Percentiles rank a stretch among this genome's conserved stretches.
Evolutionary conservation across 2,888 invertebrate species (phyloP).

Genomic region (Coelinius sp.): DNA sequence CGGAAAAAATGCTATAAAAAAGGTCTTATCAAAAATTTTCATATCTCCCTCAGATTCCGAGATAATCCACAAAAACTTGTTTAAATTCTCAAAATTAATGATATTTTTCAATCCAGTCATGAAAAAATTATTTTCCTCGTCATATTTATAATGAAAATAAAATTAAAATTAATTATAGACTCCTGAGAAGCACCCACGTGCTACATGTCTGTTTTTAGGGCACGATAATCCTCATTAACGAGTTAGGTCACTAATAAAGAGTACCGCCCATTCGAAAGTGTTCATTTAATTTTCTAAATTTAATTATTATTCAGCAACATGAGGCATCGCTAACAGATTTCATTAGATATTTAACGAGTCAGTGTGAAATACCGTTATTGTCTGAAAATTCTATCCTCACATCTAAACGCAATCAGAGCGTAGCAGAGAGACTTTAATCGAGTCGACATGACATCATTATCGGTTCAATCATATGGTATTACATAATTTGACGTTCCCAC

Average conservation of each 20-base stretch:
- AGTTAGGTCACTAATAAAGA: background rate
- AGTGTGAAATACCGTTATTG: background rate
- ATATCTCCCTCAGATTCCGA: no score
- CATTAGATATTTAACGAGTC: background rate
- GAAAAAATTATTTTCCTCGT: background rate
- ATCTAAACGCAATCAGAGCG: background rate
- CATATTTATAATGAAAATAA: background rate
- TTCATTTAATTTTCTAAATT: no score
- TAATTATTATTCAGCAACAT: no score
- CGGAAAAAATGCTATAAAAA: no score
- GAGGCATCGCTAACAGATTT: background rate
- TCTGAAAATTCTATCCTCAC: background rate
- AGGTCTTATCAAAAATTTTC: no score
- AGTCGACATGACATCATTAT: background rate
- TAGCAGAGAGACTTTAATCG: background rate
- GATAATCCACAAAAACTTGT: no score
- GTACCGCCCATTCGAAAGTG: background rate
- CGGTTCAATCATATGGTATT: background rate
- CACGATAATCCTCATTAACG: constrained; percentile 41
- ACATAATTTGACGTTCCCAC: background rate
- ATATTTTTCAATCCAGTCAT: background rate
- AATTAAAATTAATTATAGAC: background rate
- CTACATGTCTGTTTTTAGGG: background rate
- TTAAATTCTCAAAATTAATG: no score
- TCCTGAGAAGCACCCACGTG: background rate